phyloP scores from a whole-genome alignment of 1,140 invertebrate species.

The Maconellicoccus hirsutus region DNA sequence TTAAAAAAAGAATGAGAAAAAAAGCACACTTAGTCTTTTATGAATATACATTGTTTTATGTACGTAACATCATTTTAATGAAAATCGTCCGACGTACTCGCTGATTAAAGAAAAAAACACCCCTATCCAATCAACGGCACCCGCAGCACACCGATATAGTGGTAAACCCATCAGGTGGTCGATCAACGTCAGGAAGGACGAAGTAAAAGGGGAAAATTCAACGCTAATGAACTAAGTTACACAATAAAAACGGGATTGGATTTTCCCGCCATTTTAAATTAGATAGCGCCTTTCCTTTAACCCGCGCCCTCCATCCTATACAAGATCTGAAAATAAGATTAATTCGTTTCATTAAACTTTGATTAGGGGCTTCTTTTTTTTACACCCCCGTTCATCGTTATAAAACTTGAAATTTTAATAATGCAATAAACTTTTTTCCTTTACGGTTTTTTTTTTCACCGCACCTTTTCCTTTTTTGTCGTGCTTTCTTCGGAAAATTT shows the following conservation, averaged over 20 bases:
- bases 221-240: constrained; percentile 8
- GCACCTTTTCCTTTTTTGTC: not conserved
- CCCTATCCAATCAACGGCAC: constrained; percentile 6
- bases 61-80: constrained; percentile 9
- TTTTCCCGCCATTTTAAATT: constrained; percentile 9
- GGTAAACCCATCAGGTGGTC: constrained; percentile 6
- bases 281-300: not conserved
- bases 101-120: constrained; percentile 9
- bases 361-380: constrained; percentile 4
- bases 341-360: constrained; percentile 9
- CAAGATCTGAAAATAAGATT: constrained; percentile 9
- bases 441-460: no score
- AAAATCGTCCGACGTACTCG: constrained; percentile 7
- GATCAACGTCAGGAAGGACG: constrained; percentile 6
- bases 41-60: constrained; percentile 9
- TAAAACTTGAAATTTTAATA: constrained; percentile 10
- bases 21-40: not conserved
- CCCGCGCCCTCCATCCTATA: not conserved
- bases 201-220: constrained; percentile 9
- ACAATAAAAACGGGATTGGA: constrained; percentile 8
- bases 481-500: not conserved
- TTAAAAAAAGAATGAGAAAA: not conserved
- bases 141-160: not conserved
- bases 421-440: constrained; percentile 10
- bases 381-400: not conserved